These are phyloP conservation scores for Caranx melampygus DNA, from an alignment of 2,113 vertebrate genomes.

Conservation along the genomic window DNA sequence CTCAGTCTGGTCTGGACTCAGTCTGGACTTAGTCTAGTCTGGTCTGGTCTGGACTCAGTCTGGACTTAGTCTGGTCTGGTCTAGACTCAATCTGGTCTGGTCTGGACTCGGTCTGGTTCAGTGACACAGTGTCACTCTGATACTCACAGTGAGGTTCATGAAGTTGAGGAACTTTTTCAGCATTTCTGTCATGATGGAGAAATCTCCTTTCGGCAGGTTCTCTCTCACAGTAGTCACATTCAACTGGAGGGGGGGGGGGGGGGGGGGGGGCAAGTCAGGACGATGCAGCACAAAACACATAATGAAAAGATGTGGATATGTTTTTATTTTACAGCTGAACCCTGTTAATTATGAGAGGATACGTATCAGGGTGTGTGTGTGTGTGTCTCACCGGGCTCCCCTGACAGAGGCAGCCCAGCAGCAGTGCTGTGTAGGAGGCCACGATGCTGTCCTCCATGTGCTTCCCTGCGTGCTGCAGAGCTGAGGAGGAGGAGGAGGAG, in stretches of 20 bases:
- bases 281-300: background rate
- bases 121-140: background rate
- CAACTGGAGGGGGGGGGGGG: conserved; percentile 80
- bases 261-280: background rate
- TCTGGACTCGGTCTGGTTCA: too few relatives aligned
- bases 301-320: background rate
- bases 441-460: conserved; percentile 99
- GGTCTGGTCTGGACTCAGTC: too few relatives aligned
- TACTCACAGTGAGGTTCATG: conserved; percentile 99
- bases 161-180: conserved; percentile 99
- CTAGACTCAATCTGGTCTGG: too few relatives aligned
- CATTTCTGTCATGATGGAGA: conserved; percentile 99
- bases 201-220: conserved; percentile 96
- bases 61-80: too few relatives aligned
- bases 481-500: conserved; percentile 71
- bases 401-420: conserved; percentile 97
- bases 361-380: background rate
- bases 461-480: conserved; percentile 98
- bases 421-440: conserved; percentile 97
- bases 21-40: too few relatives aligned
- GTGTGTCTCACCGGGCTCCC: conserved; percentile 91
- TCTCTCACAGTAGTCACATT: conserved; percentile 98
- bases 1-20: too few relatives aligned
- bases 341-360: background rate
- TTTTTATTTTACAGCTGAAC: too few relatives aligned